Conservation (phyloP, 2,113 vertebrate genomes). For the Melanerpes aurifrons region DNA sequence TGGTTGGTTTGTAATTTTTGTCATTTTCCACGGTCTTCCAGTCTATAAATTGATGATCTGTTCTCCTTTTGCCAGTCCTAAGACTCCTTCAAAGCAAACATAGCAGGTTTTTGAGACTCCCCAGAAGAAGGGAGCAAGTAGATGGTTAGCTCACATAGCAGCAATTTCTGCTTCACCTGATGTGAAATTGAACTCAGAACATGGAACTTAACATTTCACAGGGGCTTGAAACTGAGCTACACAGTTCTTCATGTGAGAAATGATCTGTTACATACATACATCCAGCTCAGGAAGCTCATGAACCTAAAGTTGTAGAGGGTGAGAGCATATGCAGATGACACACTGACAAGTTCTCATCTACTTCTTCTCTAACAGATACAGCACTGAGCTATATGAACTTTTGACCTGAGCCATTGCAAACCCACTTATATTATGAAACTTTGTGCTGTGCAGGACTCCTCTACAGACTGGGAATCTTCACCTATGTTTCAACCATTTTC, state of each 20-base stretch:
- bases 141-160: neutral
- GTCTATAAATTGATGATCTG: neutral
- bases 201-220: neutral
- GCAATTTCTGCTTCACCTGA: neutral
- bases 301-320: neutral
- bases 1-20: neutral
- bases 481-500: neutral
- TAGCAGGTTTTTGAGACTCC: neutral
- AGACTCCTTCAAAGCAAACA: neutral
- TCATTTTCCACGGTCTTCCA: neutral
- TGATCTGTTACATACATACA: neutral
- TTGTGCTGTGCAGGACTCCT: neutral
- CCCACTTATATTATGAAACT: neutral
- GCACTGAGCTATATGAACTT: neutral
- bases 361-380: neutral
- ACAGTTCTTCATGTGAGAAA: neutral
- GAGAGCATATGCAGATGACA: neutral
- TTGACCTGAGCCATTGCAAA: neutral
- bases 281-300: neutral
- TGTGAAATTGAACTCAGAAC: neutral
- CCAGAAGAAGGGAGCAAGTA: neutral
- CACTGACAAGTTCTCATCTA: neutral
- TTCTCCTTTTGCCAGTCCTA: neutral
- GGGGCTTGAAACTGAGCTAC: neutral
- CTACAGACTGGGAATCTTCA: neutral